Evolutionary conservation across 2,113 vertebrate genomes (phyloP), one percentile per base, ranked within the genome.

Genomic region (Lepus timidus): DNA sequence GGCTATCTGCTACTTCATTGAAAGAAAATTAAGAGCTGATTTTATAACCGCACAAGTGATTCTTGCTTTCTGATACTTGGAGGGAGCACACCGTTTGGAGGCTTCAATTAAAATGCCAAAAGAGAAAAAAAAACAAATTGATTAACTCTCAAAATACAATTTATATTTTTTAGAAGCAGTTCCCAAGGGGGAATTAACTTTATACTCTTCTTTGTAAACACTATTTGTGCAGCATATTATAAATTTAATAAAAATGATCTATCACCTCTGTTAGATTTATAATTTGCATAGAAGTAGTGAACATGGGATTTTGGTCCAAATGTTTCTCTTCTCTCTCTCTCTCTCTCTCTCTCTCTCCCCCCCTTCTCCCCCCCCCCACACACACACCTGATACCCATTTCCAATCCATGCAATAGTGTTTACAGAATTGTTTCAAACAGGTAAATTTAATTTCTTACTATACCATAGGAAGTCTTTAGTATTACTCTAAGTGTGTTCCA

Each of bases 221-320:
- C 97, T 98, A 98, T 98, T 98, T 98, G 97, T 98, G 96, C 92
- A 95, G 97, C 97, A 95, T 98, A 98, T 98, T 98, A 98, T 98
- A 98, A 98, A 97, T 98, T 98, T 98, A 98, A 98, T 98, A 98
- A 98, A 98, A 98, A 97, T 98, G 98, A 98, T 98, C 85, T 96
- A 98, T 98, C 96, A 95, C 97, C 95, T 96, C 98, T 98, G 94
- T 96, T 97, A 98, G 98, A 98, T 98, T 99, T 98, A 98, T 97
- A 98, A 98, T 98, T 98, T 97, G 97, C 98, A 98, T 97, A 98
- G 97, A 97, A 95, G 97, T 97, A 98, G 94, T 98, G 97, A 98
- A 97, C 98, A 98, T 97, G 96, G 97, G 97, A 98, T 95, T 93
- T 96, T 71, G 97, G 98, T 98, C 98, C 98, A 78, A 88, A 85